These are phyloP conservation scores for Corbicula japonica DNA, from an alignment of 2,888 invertebrate species.

Conservation along the genomic window DNA sequence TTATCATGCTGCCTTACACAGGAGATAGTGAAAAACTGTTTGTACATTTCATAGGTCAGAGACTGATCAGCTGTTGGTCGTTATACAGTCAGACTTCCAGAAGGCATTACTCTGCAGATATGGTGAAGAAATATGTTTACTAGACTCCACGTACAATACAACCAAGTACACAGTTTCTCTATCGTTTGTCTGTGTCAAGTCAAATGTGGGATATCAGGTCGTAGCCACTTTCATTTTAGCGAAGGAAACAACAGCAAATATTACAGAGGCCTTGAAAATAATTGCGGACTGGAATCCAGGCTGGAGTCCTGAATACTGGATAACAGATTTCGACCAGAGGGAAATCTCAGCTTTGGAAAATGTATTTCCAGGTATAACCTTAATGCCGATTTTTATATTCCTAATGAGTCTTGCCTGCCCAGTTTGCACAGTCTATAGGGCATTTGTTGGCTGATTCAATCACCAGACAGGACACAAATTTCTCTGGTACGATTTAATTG, in stretches of 20 bases:
- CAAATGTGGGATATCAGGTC: constrained; percentile 18
- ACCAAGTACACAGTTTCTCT: constrained; percentile 8
- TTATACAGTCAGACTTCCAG: constrained; percentile 12
- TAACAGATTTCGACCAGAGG: constrained; percentile 25
- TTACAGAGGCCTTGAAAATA: constrained; percentile 15
- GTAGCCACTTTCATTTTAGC: constrained; percentile 19
- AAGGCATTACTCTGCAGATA: not conserved
- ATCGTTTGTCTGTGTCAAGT: constrained; percentile 3
- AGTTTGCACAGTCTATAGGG: too few species aligned
- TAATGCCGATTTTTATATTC: too few species aligned
- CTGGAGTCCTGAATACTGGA: not conserved
- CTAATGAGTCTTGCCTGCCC: too few species aligned
- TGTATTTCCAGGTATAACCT: constrained; percentile 26
- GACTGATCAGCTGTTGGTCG: not conserved
- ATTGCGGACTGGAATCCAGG: constrained; percentile 4
- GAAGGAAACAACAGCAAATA: constrained; percentile 14
- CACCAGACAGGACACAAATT: too few species aligned
- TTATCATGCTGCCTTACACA: too few species aligned
- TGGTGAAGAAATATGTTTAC: not conserved
- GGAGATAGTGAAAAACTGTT: too few species aligned
- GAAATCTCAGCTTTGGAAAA: constrained; percentile 32
- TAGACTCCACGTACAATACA: constrained; percentile 17
- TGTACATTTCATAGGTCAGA: not conserved
- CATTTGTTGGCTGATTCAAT: too few species aligned
- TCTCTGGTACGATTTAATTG: too few species aligned